These are phyloP conservation scores for Nephila pilipes DNA, from an alignment of 1,140 invertebrate species.

Conservation along the genomic window DNA sequence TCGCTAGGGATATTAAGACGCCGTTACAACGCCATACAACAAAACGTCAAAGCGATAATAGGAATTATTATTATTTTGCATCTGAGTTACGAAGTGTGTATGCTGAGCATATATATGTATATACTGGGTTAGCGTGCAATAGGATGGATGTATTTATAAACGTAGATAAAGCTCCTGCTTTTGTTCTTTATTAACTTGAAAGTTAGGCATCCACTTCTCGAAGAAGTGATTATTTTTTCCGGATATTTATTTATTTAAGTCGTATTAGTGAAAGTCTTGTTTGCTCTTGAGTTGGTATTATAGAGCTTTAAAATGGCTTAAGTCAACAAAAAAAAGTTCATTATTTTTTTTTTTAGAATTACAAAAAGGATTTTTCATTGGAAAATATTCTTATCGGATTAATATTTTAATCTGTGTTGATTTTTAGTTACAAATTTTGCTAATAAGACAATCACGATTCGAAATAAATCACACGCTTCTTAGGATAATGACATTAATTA, in stretches of 20 bases:
- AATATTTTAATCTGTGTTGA: too few relatives aligned
- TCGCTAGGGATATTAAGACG: conserved; percentile 62
- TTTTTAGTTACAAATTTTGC: too few relatives aligned
- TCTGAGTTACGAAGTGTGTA: conserved; percentile 30
- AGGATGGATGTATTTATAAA: conserved; percentile 7
- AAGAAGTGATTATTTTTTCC: conserved; percentile 33
- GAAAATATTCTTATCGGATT: too few relatives aligned
- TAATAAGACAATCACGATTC: too few relatives aligned
- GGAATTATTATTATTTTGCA: conserved; percentile 71
- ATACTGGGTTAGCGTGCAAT: background rate
- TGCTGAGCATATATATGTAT: background rate
- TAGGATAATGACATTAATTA: too few relatives aligned
- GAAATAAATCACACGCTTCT: too few relatives aligned
- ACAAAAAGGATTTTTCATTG: too few relatives aligned
- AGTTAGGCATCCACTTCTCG: background rate
- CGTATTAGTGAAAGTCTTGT: background rate
- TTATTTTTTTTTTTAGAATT: background rate
- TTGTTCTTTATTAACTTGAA: conserved; percentile 43
- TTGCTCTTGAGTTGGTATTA: background rate
- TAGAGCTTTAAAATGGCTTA: background rate
- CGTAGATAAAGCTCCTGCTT: conserved; percentile 12
- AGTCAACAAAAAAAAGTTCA: background rate
- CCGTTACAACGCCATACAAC: conserved; percentile 18
- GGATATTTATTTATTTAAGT: conserved; percentile 3
- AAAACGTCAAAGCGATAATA: conserved; percentile 68